Conservation (phyloP, 1,140 invertebrate genomes). For the Heliconius melpomene region DNA sequence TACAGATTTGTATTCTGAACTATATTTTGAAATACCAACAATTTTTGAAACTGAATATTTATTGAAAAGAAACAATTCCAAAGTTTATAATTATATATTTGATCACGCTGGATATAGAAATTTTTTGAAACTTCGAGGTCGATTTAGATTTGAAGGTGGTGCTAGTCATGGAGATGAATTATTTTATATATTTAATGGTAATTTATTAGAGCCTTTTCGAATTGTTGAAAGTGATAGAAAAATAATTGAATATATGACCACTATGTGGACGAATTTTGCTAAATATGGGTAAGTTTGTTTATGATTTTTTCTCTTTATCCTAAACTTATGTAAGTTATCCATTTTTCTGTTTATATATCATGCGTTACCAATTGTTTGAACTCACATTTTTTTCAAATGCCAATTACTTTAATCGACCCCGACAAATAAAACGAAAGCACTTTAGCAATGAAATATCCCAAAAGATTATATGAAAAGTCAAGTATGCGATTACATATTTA, state of each 20-base stretch:
- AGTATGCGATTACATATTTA: no score
- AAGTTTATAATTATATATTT: slow-evolving; percentile 68
- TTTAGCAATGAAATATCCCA: no score
- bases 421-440: no score
- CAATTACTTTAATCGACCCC: no score
- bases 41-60: slow-evolving; percentile 60
- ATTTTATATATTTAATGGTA: slow-evolving; percentile 66
- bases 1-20: slow-evolving; percentile 59
- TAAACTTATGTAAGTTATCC: no score
- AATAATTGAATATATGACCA: slow-evolving; percentile 61
- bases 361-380: no score
- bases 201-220: slow-evolving; percentile 44
- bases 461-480: no score
- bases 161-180: slow-evolving; percentile 72
- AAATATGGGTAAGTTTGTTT: slow-evolving; percentile 64
- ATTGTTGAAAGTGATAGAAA: slow-evolving; percentile 50
- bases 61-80: slow-evolving; percentile 41
- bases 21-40: slow-evolving; percentile 66
- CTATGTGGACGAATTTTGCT: slow-evolving; percentile 72
- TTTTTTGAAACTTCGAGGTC: slow-evolving; percentile 52
- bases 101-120: slow-evolving; percentile 64
- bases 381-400: no score
- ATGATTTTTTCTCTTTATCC: not conserved
- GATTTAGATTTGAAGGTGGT: slow-evolving; percentile 49
- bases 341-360: no score